Percentiles rank a stretch among this genome's conserved stretches.
Conservation (phyloP, 2,797 vertebrate species). For the Tauraco hartlaubi region DNA sequence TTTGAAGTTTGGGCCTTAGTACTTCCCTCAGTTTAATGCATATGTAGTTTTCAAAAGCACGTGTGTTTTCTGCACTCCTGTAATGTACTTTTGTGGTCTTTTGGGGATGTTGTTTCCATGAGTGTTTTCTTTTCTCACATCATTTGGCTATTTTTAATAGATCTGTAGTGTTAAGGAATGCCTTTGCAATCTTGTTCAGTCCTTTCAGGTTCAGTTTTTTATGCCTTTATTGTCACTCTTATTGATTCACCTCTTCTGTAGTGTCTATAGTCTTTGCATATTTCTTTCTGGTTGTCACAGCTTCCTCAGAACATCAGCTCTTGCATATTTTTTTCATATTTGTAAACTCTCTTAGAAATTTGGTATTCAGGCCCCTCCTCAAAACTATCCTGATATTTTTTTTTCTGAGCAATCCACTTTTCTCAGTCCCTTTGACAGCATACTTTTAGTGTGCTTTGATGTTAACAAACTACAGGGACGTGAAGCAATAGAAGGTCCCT, state of each 20-base stretch:
- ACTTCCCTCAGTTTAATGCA: background rate
- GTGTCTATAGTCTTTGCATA: background rate
- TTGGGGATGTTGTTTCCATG: background rate
- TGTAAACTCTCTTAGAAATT: background rate
- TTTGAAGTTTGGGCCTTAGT: background rate
- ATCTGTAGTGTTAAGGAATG: background rate
- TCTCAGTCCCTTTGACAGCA: background rate
- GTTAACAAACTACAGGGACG: background rate
- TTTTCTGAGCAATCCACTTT: background rate
- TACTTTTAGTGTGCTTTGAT: background rate
- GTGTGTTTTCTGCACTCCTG: background rate
- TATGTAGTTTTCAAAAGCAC: background rate
- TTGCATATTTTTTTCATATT: background rate
- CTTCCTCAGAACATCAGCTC: background rate
- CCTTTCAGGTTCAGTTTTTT: background rate
- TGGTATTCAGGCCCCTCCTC: background rate
- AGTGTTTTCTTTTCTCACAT: background rate
- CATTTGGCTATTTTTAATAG: background rate
- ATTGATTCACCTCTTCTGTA: background rate
- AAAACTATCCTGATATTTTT: background rate
- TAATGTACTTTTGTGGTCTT: conserved; percentile 11
- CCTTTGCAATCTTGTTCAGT: background rate
- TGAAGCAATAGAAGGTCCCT: background rate
- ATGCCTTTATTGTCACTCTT: background rate
- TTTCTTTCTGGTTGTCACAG: background rate